phyloP scores from a whole-genome alignment of 2,113 vertebrate genomes.

The Microcebus tavaratra region DNA sequence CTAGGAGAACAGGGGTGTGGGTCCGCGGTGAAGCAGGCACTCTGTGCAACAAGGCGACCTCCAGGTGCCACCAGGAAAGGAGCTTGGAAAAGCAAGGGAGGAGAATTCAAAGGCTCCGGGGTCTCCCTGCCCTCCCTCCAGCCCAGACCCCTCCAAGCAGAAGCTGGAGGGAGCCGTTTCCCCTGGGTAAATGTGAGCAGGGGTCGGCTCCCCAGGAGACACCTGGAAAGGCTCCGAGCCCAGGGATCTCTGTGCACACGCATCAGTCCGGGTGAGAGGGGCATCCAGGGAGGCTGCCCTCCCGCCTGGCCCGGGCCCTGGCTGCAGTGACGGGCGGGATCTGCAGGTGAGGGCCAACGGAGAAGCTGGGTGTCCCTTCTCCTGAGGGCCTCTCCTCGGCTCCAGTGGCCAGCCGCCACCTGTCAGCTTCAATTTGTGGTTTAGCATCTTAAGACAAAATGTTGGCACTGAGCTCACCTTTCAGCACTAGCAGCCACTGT shows the following conservation, averaged over 20 bases:
- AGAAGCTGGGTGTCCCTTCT: not conserved
- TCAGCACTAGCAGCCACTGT: not conserved
- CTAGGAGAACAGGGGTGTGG: not conserved
- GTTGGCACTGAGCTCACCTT: not conserved
- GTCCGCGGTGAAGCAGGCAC: not conserved
- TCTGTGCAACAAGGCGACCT: not conserved
- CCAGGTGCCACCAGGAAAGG: not conserved
- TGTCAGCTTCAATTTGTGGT: not conserved
- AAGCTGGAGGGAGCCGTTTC: rapidly evolving
- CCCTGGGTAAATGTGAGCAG: not conserved
- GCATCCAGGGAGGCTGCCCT: not conserved
- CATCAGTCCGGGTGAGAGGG: rapidly evolving
- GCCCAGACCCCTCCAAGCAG: not conserved
- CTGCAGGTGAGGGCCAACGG: rapidly evolving
- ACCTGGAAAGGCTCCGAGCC: not conserved
- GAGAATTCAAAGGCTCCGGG: not conserved
- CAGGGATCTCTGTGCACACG: rapidly evolving
- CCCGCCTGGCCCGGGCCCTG: too few species aligned
- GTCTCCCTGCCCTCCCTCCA: not conserved
- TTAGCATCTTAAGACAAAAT: not conserved
- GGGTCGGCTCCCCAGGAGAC: not conserved
- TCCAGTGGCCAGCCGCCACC: not conserved
- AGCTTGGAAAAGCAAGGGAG: not conserved
- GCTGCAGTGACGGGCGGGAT: not conserved
- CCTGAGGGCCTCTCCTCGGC: not conserved